Base-by-base conservation (phyloP, 1,140 invertebrate species). In the Drosophila parabipectinata region DNA sequence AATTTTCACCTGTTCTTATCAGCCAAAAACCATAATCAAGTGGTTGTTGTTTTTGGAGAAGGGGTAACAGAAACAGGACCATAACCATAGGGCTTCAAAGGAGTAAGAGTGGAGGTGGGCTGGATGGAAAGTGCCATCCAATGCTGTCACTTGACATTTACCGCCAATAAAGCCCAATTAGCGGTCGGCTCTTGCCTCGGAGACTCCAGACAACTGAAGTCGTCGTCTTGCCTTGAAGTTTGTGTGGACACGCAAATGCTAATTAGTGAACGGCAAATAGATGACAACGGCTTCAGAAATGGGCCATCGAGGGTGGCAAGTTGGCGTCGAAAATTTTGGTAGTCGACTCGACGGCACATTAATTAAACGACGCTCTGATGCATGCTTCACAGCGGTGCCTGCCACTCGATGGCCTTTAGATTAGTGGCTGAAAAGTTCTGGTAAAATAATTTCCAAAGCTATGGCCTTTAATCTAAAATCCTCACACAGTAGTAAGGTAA, bases 111-210 rank as follows among this genome's bases (percentile, higher is more conserved):
- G 18, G 1, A 18, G 18, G 18, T 1, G 18, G 18, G 1, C 18
- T 18, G 18, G 34, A 10, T 12, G n/a, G 15, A 48, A 68, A 53
- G 62, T 71, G 67, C 39, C 63, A 71, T 71, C 67, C 67, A 69
- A 71, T 56, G 67, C 64, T 50, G 67, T 73, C 51, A 66, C 72
- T 75, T 74, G 72, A 74, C 72, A 64, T 74, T 74, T 64, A 73
- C 71, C 72, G 60, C 60, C 72, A 75, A 75, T 75, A 75, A 75
- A 75, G 72, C 61, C 72, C 72, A 75, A 75, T 75, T 75, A 75
- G 72, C 72, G 72, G 60, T 75, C 32, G 10, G 58, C 44, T 51
- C 52, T 12, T 21, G 39, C 53, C 72, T 52, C 48, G 26, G 60
- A 64, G 45, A 64, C 71, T 47, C n/a, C 41, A 44, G 41, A 18